Evolutionary conservation across 2,113 vertebrate genomes (phyloP).

Genomic region (Willisornis vidua): DNA sequence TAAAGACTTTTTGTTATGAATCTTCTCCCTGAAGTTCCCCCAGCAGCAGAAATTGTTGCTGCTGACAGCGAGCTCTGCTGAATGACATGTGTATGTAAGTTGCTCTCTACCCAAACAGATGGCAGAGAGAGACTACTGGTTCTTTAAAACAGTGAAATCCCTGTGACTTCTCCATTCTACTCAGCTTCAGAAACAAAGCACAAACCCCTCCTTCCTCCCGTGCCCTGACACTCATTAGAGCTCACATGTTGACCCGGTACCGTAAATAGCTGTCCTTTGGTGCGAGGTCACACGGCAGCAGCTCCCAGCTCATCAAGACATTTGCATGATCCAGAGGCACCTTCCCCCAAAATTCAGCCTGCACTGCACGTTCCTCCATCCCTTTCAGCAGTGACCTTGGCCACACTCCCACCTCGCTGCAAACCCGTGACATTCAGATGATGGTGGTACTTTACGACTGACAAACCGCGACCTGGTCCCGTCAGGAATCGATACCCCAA

Average conservation of each 20-base stretch:
- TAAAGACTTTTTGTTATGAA: constrained; percentile 5
- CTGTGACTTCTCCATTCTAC: not conserved
- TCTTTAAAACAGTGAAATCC: constrained; percentile 9
- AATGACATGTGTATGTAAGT: not conserved
- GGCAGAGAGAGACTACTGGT: constrained; percentile 14
- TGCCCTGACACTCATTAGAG: not conserved
- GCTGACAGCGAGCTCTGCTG: not conserved
- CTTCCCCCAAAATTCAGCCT: not conserved
- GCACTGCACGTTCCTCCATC: not conserved
- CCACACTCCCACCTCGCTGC: not conserved
- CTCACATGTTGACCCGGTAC: not conserved
- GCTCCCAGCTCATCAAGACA: not conserved
- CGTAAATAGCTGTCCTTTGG: constrained; percentile 44
- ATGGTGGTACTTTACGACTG: not conserved
- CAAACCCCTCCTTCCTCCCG: not conserved
- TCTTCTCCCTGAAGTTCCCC: constrained; percentile 18
- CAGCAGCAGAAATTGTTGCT: constrained; percentile 36
- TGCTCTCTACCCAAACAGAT: constrained; percentile 17
- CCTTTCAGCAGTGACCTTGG: constrained; percentile 20
- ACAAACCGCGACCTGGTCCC: not conserved
- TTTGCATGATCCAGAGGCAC: not conserved
- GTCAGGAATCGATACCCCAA: not conserved
- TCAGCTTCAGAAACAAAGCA: not conserved
- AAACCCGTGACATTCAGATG: not conserved
- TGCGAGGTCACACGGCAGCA: not conserved